Conservation (phyloP, 2,113 vertebrate genomes). For the Sciurus niger region DNA sequence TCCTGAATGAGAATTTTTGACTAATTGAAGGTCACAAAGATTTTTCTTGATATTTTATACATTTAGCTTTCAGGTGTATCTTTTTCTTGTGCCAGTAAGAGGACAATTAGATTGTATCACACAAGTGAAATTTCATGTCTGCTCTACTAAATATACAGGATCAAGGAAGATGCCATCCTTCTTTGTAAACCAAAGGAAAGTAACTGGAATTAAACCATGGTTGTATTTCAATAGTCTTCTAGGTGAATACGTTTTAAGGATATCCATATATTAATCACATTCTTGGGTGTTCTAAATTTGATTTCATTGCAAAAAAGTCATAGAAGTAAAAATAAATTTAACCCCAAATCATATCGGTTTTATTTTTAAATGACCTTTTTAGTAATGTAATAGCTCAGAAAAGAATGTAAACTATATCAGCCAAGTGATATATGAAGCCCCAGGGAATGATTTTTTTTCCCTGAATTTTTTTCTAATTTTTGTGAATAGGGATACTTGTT, state of each 20-base stretch:
- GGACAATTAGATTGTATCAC: constrained; percentile 19
- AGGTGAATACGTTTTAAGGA: constrained; percentile 25
- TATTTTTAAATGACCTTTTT: constrained; percentile 6
- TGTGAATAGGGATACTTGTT: not conserved
- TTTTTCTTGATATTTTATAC: not conserved
- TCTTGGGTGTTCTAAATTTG: not conserved
- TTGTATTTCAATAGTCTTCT: not conserved
- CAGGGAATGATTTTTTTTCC: not conserved
- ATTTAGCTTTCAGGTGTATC: not conserved
- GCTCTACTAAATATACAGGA: not conserved
- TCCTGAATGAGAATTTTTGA: constrained; percentile 1
- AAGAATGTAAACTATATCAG: not conserved
- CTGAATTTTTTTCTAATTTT: not conserved
- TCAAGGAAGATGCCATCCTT: not conserved
- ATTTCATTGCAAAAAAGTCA: not conserved
- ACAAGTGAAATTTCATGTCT: constrained; percentile 1
- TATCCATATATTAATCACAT: constrained; percentile 9
- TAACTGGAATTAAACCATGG: not conserved
- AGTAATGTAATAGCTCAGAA: not conserved
- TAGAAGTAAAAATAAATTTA: constrained; percentile 50
- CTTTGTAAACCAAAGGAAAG: not conserved
- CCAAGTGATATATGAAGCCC: not conserved
- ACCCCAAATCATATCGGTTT: not conserved
- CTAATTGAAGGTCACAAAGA: not conserved
- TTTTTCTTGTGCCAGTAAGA: constrained; percentile 39